Conservation (phyloP, 2,113 vertebrate species). For the Callipepla californica region DNA sequence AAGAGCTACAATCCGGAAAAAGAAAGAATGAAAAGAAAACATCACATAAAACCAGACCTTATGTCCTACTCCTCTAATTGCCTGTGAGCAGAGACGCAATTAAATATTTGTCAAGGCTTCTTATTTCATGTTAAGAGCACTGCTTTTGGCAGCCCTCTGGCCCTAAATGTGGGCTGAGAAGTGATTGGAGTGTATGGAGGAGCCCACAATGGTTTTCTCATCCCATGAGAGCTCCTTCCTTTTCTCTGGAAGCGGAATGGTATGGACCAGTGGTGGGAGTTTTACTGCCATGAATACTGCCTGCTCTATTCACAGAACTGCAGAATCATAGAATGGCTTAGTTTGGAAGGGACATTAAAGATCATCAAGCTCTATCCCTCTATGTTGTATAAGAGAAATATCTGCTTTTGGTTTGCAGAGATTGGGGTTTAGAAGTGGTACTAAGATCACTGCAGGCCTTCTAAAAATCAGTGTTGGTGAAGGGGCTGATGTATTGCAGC, state of each 20-base stretch:
- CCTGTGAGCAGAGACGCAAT: not conserved
- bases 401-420: not conserved
- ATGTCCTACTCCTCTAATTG: conserved; percentile 12
- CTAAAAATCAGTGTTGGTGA: not conserved
- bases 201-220: not conserved
- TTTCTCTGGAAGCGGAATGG: not conserved
- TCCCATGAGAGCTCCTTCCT: not conserved
- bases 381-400: not conserved
- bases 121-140: not conserved
- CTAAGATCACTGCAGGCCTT: not conserved
- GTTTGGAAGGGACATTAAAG: no score
- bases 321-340: no score
- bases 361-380: no score
- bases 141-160: conserved; percentile 3
- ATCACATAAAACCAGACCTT: not conserved
- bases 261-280: not conserved
- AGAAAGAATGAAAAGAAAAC: not conserved
- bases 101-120: not conserved
- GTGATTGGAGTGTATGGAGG: not conserved
- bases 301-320: not conserved
- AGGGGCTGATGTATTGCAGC: not conserved
- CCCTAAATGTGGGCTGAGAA: not conserved
- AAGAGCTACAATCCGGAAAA: not conserved
- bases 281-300: not conserved
- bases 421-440: not conserved